These are phyloP conservation scores for Rhincodon typus DNA, from an alignment of 2,797 vertebrate genomes.

Conservation along the genomic window DNA sequence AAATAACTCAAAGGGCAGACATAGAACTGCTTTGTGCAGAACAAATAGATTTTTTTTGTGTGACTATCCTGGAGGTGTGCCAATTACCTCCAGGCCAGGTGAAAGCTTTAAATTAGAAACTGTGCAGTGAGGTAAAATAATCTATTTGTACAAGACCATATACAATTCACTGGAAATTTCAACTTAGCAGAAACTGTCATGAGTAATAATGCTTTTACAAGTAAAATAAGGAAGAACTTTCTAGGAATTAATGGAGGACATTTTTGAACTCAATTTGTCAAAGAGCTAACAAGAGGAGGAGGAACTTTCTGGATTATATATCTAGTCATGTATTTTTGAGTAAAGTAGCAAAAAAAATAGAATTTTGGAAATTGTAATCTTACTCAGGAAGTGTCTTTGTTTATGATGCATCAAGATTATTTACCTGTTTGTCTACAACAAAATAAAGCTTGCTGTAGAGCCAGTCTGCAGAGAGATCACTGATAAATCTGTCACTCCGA, in stretches of 20 bases:
- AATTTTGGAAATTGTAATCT: not conserved
- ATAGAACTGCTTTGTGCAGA: not conserved
- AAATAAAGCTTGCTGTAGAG: slow-evolving; percentile 37
- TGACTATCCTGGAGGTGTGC: not conserved
- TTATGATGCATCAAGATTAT: not conserved
- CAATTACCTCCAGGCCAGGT: not conserved
- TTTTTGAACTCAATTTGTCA: not conserved
- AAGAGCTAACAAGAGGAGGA: not conserved
- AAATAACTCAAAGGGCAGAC: not conserved
- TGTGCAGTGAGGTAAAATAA: not conserved
- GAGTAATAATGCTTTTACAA: not conserved
- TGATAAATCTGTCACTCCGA: slow-evolving; percentile 39
- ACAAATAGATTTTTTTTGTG: not conserved
- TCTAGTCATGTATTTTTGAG: not conserved
- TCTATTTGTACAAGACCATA: not conserved
- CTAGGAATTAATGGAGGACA: not conserved
- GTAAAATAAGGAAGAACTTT: not conserved
- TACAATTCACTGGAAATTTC: not conserved
- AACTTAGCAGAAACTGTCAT: not conserved
- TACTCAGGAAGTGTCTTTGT: not conserved
- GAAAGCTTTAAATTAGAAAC: not conserved
- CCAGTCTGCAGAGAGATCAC: slow-evolving; percentile 37
- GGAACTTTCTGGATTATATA: not conserved
- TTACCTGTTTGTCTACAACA: not conserved
- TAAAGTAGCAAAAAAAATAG: not conserved